Percentiles rank a stretch among this genome's conserved stretches.
Evolutionary conservation across 2,888 invertebrate genomes (phyloP).

Genomic region (Hydropsyche betteni): DNA sequence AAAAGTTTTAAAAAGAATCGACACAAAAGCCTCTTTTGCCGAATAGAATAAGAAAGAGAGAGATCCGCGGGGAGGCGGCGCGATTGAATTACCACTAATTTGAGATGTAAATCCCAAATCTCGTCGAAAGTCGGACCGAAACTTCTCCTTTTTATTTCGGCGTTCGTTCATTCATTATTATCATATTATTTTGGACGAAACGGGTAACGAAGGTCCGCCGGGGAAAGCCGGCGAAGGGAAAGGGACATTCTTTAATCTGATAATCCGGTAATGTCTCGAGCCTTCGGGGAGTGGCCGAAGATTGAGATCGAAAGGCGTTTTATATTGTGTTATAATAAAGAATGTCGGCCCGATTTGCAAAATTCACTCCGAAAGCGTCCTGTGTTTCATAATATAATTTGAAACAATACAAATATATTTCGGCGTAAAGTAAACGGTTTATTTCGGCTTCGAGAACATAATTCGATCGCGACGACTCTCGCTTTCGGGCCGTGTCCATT

Average conservation of each 20-base stretch:
- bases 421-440: slow-evolving; percentile 12
- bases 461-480: too few species aligned
- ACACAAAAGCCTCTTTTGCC: too few species aligned
- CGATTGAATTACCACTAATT: slow-evolving; percentile 20
- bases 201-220: background rate
- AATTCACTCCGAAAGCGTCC: slow-evolving; percentile 4
- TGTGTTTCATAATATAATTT: background rate
- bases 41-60: too few species aligned
- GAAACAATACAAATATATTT: background rate
- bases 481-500: too few species aligned
- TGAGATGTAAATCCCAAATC: slow-evolving; percentile 9
- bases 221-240: background rate
- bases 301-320: slow-evolving; percentile 24
- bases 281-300: background rate
- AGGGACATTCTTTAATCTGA: slow-evolving; percentile 26
- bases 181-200: background rate
- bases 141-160: slow-evolving; percentile 5
- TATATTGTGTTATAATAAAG: background rate
- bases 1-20: background rate
- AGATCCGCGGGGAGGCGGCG: background rate
- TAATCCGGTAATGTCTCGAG: slow-evolving; percentile 25
- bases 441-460: background rate
- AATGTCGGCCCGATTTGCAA: slow-evolving; percentile 1
- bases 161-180: background rate
- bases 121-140: background rate